Evolutionary conservation across 2,888 invertebrate genomes (phyloP).

Genomic region (Notodonta ziczac): DNA sequence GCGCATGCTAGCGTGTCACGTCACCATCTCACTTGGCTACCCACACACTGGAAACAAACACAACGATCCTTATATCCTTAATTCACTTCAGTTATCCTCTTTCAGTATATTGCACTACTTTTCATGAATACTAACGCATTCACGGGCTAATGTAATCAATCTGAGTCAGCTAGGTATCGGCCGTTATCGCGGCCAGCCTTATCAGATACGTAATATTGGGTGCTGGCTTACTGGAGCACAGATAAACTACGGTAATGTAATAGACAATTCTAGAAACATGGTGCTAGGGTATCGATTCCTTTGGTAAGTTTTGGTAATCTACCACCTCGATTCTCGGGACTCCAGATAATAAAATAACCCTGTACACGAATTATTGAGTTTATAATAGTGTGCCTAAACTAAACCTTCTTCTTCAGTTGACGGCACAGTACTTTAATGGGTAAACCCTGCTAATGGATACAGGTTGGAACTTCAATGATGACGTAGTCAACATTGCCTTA

Average conservation of each 20-base stretch:
- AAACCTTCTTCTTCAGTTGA: too few species aligned
- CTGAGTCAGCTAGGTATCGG: conserved; percentile 71
- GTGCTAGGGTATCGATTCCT: background rate
- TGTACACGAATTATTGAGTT: too few species aligned
- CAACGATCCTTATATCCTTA: conserved; percentile 14
- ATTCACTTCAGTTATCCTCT: conserved; percentile 18
- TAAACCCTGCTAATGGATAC: too few species aligned
- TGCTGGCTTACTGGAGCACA: conserved; percentile 23
- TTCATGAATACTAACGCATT: conserved; percentile 29
- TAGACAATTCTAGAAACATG: conserved; percentile 1
- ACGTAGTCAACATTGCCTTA: background rate
- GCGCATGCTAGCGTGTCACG: conserved; percentile 70
- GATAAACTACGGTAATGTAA: conserved; percentile 25
- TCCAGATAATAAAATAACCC: too few species aligned
- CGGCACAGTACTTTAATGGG: too few species aligned
- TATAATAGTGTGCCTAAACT: too few species aligned
- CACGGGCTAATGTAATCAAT: conserved; percentile 46
- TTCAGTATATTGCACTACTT: conserved; percentile 9
- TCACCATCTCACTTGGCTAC: conserved; percentile 68
- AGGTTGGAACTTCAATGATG: too few species aligned
- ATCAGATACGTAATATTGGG: conserved; percentile 67
- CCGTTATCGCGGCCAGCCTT: conserved; percentile 67
- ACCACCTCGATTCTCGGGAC: background rate
- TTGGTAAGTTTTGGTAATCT: background rate
- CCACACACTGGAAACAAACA: conserved; percentile 48